Base-by-base conservation (phyloP, 1,140 invertebrate species). In the Zaprionus ornatus region DNA sequence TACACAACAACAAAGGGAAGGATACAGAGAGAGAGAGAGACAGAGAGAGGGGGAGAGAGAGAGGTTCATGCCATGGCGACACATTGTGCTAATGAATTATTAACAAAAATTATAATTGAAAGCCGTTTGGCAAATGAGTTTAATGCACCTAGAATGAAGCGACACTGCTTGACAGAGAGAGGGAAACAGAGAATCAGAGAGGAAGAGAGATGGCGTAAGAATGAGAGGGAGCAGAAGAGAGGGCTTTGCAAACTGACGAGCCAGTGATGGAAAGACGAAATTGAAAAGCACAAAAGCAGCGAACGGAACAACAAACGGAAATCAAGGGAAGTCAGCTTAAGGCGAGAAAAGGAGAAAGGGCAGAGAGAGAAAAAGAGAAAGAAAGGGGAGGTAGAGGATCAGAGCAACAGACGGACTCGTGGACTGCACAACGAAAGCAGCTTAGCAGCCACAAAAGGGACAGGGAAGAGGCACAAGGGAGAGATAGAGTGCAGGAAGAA, bases 51-150 rank as follows among this genome's bases (percentile, higher is more conserved):
- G 37, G 25, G 42, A 27, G 54, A 17, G 48, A 56, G 60, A 42
- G 55, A 37, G 50, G 17, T 9, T 35, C 69, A 60, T 9, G 37
- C 52, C 19, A 64, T 65, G 63, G 72, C 82, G 70, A 87, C 82
- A 86, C 73, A 77, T 87, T 88, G 69, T 75, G 78, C 85, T 88
- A 90, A 88, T 88, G 71, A 88, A 90, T 84, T 84, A 88, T 88
- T 88, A 90, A 84, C 83, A 71, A 75, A 88, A 87, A 80, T 84
- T 88, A 88, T 87, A 87, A 87, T 87, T 87, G 83, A 87, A 88
- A 87, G 80, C 84, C 77, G 84, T 77, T 88, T 75, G 77, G 42
- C 77, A 84, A 87, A 87, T 78, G 84, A 87, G 84, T 88, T 88
- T 83, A 83, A 87, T 87, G 84, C 84, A 87, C 83, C 59, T 52